phyloP scores from a whole-genome alignment of 2,113 vertebrate species.

The Poeciliopsis occidentalis region DNA sequence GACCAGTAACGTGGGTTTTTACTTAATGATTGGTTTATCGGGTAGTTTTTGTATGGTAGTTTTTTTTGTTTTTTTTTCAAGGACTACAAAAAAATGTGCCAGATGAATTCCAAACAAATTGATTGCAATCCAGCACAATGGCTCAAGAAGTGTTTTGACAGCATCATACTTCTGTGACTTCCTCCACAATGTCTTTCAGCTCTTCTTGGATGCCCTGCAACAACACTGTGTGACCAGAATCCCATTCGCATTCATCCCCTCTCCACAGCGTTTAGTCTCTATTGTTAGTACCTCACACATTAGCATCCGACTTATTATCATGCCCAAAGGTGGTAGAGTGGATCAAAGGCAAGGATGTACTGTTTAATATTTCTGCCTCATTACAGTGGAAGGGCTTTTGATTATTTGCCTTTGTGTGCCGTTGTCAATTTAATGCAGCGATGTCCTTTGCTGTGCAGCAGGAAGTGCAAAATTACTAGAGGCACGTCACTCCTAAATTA shows the following conservation, averaged over 20 bases:
- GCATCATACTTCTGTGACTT: constrained; percentile 6
- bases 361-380: constrained; percentile 77
- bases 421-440: constrained; percentile 62
- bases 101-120: too few relatives aligned
- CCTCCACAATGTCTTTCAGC: constrained; percentile 2
- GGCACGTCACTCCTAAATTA: constrained; percentile 33
- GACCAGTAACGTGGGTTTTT: constrained; percentile 1
- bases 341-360: constrained; percentile 77
- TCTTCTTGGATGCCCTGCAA: constrained; percentile 14
- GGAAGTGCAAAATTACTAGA: constrained; percentile 72
- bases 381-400: constrained; percentile 68
- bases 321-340: constrained; percentile 68
- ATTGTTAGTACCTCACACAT: constrained; percentile 63
- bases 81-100: too few relatives aligned
- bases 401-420: constrained; percentile 74
- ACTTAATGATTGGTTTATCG: neutral
- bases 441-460: constrained; percentile 66
- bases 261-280: constrained; percentile 48
- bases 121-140: constrained; percentile 3
- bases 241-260: constrained; percentile 34
- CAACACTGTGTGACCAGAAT: constrained; percentile 28
- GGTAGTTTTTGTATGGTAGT: too few relatives aligned
- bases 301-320: constrained; percentile 74
- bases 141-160: constrained; percentile 1
- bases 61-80: too few relatives aligned